These are phyloP conservation scores for Neomorphus geoffroyi DNA, from an alignment of 2,797 vertebrate genomes.

Conservation along the genomic window DNA sequence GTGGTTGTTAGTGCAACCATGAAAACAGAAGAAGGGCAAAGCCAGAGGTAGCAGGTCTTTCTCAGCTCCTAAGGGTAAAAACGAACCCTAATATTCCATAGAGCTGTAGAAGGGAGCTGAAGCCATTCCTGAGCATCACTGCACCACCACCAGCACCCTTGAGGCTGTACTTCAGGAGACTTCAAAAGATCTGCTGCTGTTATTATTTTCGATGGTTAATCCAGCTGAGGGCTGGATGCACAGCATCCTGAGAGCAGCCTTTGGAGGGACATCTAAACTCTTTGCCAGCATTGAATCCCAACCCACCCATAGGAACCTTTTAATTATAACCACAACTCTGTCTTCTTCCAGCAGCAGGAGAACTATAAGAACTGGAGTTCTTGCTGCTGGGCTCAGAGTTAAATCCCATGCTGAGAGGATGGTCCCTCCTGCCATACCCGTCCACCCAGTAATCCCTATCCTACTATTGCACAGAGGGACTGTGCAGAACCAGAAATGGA, in stretches of 20 bases:
- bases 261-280: background rate
- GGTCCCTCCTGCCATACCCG: background rate
- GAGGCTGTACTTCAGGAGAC: background rate
- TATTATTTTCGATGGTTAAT: background rate
- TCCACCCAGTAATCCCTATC: background rate
- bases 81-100: background rate
- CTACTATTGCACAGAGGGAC: background rate
- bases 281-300: background rate
- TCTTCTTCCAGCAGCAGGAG: background rate
- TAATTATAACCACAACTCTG: background rate
- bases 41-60: background rate
- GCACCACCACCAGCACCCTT: background rate
- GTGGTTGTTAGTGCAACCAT: background rate
- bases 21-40: background rate
- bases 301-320: background rate
- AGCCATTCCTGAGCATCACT: background rate
- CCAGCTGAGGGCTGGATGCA: background rate
- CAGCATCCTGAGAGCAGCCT: accelerated
- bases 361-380: background rate
- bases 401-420: background rate
- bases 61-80: background rate
- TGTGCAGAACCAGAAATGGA: background rate
- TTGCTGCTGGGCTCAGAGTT: background rate
- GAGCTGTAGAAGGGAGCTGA: background rate
- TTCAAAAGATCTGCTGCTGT: background rate